These are phyloP conservation scores for Xylocampa areola DNA, from an alignment of 2,888 invertebrate genomes.

Conservation along the genomic window DNA sequence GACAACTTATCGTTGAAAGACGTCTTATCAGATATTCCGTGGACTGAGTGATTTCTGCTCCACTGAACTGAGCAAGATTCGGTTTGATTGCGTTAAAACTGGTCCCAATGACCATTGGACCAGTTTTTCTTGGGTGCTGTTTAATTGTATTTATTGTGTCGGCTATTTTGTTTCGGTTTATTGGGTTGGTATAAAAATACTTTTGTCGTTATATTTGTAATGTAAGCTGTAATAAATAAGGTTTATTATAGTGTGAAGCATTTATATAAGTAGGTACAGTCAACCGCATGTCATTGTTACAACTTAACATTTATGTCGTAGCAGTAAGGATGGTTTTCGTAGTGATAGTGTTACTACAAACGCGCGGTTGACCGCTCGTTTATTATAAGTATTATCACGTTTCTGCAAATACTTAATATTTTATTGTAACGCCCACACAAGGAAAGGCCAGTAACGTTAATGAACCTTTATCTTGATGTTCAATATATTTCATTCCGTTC, in stretches of 20 bases:
- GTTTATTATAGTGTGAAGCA: slow-evolving; percentile 17
- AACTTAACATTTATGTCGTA: no score
- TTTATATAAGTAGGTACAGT: not conserved
- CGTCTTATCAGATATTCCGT: slow-evolving; percentile 71
- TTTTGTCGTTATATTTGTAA: not conserved
- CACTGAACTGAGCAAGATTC: slow-evolving; percentile 70
- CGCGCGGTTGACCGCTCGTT: no score
- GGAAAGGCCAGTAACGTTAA: no score
- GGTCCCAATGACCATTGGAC: slow-evolving; percentile 34
- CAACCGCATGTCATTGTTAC: no score
- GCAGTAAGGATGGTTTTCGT: no score
- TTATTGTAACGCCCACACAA: no score
- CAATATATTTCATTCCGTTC: no score
- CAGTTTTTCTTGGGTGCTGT: slow-evolving; percentile 48
- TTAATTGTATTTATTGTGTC: slow-evolving; percentile 47
- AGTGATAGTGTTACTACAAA: no score
- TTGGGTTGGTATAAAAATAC: slow-evolving; percentile 16
- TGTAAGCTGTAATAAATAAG: not conserved
- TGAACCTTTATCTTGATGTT: no score
- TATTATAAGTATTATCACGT: no score
- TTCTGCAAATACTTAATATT: no score
- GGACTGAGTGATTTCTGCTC: slow-evolving; percentile 69
- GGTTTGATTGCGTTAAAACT: slow-evolving; percentile 72
- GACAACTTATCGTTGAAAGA: slow-evolving; percentile 71
- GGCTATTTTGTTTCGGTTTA: slow-evolving; percentile 39